phyloP scores from a whole-genome alignment of 1,140 invertebrate species.

The Pseudomyrmex concolor region DNA sequence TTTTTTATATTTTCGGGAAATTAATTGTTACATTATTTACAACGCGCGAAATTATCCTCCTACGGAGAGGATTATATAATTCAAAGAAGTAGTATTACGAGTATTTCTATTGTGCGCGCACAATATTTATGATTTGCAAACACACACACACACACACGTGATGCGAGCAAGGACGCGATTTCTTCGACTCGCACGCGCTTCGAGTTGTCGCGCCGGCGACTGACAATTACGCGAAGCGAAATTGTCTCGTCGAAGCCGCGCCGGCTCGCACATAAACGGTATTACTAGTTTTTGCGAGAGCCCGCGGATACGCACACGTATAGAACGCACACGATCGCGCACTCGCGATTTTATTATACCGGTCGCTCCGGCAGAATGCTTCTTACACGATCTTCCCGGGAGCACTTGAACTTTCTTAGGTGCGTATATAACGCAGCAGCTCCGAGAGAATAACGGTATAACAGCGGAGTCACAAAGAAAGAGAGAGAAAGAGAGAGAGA shows the following conservation, averaged over 20 bases:
- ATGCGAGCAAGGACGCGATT: background rate
- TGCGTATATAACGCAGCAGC: constrained; percentile 29
- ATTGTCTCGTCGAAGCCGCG: constrained; percentile 30
- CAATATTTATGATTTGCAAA: background rate
- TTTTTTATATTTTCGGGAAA: background rate
- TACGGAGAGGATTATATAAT: background rate
- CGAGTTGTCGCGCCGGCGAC: background rate
- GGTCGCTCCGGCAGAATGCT: constrained; percentile 52
- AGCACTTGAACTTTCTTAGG: constrained; percentile 60
- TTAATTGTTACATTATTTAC: background rate
- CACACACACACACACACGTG: background rate
- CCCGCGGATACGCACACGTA: background rate
- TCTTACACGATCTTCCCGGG: constrained; percentile 1
- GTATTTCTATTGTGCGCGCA: background rate
- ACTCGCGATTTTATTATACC: constrained; percentile 65
- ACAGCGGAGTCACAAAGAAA: background rate
- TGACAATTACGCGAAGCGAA: constrained; percentile 13
- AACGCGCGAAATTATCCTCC: background rate
- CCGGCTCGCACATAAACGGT: constrained; percentile 16
- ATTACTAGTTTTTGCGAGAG: constrained; percentile 34
- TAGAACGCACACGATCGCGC: background rate
- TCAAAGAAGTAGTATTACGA: background rate
- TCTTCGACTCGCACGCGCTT: background rate
- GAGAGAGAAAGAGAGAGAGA: too few species aligned
- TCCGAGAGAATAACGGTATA: constrained; percentile 38